phyloP scores from a whole-genome alignment of 1,140 invertebrate species.

The Dinothrombium tinctorium region DNA sequence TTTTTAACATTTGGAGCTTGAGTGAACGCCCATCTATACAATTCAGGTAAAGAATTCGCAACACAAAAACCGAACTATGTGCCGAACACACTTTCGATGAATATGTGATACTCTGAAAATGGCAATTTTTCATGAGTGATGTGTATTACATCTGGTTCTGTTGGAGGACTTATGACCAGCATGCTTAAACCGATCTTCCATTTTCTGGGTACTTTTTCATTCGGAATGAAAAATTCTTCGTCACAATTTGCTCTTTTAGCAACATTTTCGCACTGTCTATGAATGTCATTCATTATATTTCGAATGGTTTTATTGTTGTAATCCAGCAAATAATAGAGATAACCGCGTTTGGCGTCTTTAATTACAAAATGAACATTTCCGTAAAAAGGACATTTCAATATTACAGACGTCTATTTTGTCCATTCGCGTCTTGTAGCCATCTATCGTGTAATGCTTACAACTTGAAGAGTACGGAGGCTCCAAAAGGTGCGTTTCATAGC shows the following conservation, averaged over 20 bases:
- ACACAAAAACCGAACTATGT: slow-evolving; percentile 1
- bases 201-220: not conserved
- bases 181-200: not conserved
- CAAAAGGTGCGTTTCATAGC: not conserved
- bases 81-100: not conserved
- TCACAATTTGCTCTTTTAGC: not conserved
- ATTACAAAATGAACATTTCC: not conserved
- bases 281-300: not conserved
- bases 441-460: not conserved
- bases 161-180: not conserved
- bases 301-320: not conserved
- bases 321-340: not conserved
- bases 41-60: not conserved
- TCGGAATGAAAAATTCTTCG: not conserved
- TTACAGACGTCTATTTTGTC: not conserved
- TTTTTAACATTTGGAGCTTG: too few species aligned
- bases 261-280: not conserved
- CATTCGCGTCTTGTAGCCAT: not conserved
- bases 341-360: not conserved
- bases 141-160: not conserved
- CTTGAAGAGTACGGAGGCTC: not conserved
- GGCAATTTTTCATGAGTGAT: not conserved
- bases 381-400: not conserved
- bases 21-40: not conserved
- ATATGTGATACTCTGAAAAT: not conserved